A percentile compares a stretch with the other conserved stretches of the same genome.
Conservation (phyloP, 2,888 invertebrate species). For the Phlogophora meticulosa region DNA sequence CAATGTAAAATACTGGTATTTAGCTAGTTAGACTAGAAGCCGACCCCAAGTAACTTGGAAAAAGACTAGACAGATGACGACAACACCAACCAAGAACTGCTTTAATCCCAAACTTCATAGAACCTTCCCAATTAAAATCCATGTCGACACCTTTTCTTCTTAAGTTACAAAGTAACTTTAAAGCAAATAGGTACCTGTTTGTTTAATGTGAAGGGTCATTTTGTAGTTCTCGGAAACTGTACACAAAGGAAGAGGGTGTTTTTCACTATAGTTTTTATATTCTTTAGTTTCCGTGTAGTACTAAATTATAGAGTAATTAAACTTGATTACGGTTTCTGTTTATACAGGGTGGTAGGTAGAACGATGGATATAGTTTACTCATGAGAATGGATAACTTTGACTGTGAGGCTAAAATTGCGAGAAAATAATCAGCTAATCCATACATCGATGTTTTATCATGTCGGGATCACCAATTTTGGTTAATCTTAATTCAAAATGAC, state of each 20-base stretch:
- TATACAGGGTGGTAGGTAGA: too few relatives aligned
- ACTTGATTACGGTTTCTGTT: not conserved
- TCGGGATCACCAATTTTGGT: too few relatives aligned
- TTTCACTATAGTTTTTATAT: conserved; percentile 1
- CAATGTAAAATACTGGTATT: too few relatives aligned
- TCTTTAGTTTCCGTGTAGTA: conserved; percentile 1
- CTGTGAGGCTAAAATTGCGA: too few relatives aligned
- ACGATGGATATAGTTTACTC: too few relatives aligned
- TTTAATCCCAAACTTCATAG: not conserved
- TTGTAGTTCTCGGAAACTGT: conserved; percentile 16
- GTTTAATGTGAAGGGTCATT: conserved; percentile 21
- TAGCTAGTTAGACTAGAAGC: too few relatives aligned
- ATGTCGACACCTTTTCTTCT: conserved; percentile 6
- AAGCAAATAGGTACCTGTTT: not conserved
- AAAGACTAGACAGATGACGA: too few relatives aligned
- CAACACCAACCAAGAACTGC: not conserved
- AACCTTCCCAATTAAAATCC: conserved; percentile 3
- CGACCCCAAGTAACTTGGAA: too few relatives aligned
- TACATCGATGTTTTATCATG: too few relatives aligned
- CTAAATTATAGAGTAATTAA: not conserved
- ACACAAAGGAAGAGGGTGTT: conserved; percentile 3
- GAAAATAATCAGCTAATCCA: too few relatives aligned
- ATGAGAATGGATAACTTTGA: too few relatives aligned
- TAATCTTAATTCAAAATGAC: too few relatives aligned
- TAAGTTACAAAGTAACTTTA: conserved; percentile 31